Evolutionary conservation across 1,140 invertebrate species (phyloP).

Genomic region (Trialeurodes vaporariorum): DNA sequence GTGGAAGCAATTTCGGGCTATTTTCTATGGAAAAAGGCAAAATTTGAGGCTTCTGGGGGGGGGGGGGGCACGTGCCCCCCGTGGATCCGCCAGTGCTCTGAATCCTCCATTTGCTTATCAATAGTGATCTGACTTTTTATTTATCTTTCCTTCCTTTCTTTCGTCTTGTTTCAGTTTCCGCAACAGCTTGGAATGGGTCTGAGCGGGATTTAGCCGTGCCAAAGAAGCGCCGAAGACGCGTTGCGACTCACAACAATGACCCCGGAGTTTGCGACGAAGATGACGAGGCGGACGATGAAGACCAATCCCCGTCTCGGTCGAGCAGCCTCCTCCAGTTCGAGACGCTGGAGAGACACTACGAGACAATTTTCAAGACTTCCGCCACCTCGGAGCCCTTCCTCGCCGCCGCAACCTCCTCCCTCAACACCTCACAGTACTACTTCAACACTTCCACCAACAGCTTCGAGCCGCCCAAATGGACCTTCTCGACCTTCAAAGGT

Average conservation of each 20-base stretch:
- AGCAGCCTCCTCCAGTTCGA: slow-evolving; percentile 70
- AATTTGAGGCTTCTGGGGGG: no score
- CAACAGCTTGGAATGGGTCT: slow-evolving; percentile 43
- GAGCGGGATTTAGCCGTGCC: slow-evolving; percentile 67
- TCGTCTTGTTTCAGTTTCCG: slow-evolving; percentile 15
- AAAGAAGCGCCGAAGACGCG: slow-evolving; percentile 52
- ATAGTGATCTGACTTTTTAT: no score
- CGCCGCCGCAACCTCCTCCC: slow-evolving; percentile 12
- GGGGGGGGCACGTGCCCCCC: no score
- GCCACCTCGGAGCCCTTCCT: slow-evolving; percentile 24
- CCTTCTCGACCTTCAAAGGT: slow-evolving; percentile 32
- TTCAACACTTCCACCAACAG: slow-evolving; percentile 44
- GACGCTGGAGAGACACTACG: slow-evolving; percentile 50
- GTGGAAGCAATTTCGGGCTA: no score
- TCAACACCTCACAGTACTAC: slow-evolving; percentile 14
- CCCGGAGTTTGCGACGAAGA: slow-evolving; percentile 36
- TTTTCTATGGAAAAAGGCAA: no score
- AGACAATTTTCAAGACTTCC: slow-evolving; percentile 24
- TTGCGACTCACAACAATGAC: slow-evolving; percentile 30
- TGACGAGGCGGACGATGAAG: slow-evolving; percentile 30
- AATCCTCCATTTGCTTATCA: no score
- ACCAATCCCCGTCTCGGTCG: slow-evolving; percentile 42
- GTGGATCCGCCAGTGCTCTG: no score
- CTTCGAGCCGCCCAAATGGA: slow-evolving; percentile 38
- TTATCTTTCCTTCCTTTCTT: not conserved